Percentiles rank a stretch among this genome's conserved stretches.
Evolutionary conservation across 2,888 invertebrate genomes (phyloP).

Genomic region (Hirtodrosophila histrioides): DNA sequence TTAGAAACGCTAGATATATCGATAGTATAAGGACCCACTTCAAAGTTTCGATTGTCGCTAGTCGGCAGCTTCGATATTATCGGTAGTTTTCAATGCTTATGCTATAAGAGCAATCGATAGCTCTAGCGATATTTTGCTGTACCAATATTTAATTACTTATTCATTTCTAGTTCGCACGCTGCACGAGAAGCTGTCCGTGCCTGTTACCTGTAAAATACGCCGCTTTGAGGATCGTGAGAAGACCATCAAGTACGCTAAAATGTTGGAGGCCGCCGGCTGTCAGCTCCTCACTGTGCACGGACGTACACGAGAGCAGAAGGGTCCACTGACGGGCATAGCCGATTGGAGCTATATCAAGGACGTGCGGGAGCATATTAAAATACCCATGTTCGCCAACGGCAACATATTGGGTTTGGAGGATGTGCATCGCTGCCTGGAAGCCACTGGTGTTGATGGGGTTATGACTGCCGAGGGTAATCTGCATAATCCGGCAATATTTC

Average conservation of each 20-base stretch:
- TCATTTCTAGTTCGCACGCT: constrained; percentile 88
- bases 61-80: too few species aligned
- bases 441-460: constrained; percentile 93
- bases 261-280: constrained; percentile 97
- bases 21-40: too few species aligned
- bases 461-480: constrained; percentile 98
- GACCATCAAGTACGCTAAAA: constrained; percentile 95
- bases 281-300: constrained; percentile 97
- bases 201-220: constrained; percentile 98
- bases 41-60: too few species aligned
- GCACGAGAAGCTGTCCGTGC: constrained; percentile 89
- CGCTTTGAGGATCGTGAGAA: constrained; percentile 93
- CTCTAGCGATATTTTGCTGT: too few species aligned
- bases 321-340: constrained; percentile 97
- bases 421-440: constrained; percentile 91
- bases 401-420: constrained; percentile 97
- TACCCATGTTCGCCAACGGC: constrained; percentile 99
- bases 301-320: constrained; percentile 97
- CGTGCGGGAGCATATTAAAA: constrained; percentile 93
- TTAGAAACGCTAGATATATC: too few species aligned
- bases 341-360: constrained; percentile 97
- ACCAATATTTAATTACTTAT: background rate
- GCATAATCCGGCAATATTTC: constrained; percentile 98
- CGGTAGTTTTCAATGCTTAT: too few species aligned
- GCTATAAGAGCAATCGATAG: too few species aligned